phyloP scores from a whole-genome alignment of 2,888 invertebrate genomes.

The Euproctis similis region DNA sequence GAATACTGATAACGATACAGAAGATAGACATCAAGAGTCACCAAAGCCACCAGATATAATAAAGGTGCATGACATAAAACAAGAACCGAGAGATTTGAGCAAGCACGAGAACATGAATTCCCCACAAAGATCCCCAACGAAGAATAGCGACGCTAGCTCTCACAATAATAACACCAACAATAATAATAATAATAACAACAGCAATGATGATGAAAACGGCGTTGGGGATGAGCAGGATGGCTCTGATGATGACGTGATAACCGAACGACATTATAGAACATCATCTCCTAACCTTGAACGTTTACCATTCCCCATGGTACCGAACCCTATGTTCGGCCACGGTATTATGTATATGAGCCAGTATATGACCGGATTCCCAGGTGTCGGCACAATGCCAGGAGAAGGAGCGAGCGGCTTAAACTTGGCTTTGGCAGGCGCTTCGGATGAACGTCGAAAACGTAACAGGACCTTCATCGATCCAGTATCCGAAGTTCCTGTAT shows the following conservation, averaged over 20 bases:
- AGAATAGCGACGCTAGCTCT: slow-evolving; percentile 71
- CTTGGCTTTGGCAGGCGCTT: slow-evolving; percentile 78
- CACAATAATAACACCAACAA: slow-evolving; percentile 55
- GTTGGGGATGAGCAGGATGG: slow-evolving; percentile 69
- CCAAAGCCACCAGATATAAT: slow-evolving; percentile 72
- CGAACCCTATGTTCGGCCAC: slow-evolving; percentile 91
- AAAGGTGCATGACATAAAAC: slow-evolving; percentile 73
- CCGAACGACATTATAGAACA: slow-evolving; percentile 58
- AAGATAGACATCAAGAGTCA: slow-evolving; percentile 67
- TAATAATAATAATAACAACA: slow-evolving; percentile 60
- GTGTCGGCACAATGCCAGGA: slow-evolving; percentile 71
- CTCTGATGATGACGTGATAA: slow-evolving; percentile 64
- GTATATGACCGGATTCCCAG: slow-evolving; percentile 80
- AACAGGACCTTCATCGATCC: slow-evolving; percentile 99
- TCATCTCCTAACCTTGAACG: slow-evolving; percentile 67
- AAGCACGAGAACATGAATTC: slow-evolving; percentile 55
- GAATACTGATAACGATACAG: slow-evolving; percentile 56
- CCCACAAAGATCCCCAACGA: slow-evolving; percentile 71
- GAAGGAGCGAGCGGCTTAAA: slow-evolving; percentile 78
- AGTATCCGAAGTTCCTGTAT: slow-evolving; percentile 95
- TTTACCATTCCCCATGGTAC: slow-evolving; percentile 85
- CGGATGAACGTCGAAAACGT: slow-evolving; percentile 93
- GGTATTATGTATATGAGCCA: slow-evolving; percentile 95
- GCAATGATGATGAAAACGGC: slow-evolving; percentile 66
- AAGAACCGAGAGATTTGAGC: slow-evolving; percentile 69